Conservation (phyloP, 2,888 invertebrate genomes). For the Dilophus febrilis region DNA sequence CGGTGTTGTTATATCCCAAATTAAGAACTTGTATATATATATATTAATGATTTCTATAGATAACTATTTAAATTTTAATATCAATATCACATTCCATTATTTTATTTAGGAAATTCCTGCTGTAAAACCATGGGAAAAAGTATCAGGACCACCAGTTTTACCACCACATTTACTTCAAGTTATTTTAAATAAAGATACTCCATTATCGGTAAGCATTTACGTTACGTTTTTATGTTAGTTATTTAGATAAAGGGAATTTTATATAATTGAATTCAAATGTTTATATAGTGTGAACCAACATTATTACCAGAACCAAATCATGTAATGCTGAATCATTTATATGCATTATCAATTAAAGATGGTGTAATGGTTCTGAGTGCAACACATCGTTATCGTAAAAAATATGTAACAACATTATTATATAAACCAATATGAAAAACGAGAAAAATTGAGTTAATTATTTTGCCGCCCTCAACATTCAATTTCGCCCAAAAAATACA, state of each 20-base stretch:
- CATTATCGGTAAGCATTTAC: constrained; percentile 61
- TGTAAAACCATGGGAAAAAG: constrained; percentile 83
- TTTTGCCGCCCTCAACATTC: too few relatives aligned
- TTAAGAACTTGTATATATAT: too few relatives aligned
- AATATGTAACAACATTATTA: constrained; percentile 95
- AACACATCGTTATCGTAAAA: constrained; percentile 95
- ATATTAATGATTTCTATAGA: too few relatives aligned
- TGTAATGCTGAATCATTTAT: constrained; percentile 98
- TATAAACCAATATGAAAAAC: constrained; percentile 85
- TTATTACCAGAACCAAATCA: constrained; percentile 98
- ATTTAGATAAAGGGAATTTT: too few relatives aligned
- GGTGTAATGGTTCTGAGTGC: constrained; percentile 99
- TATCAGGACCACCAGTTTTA: constrained; percentile 85
- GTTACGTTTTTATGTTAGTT: too few relatives aligned
- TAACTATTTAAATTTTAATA: too few relatives aligned
- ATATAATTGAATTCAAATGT: too few relatives aligned
- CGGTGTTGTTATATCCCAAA: background rate
- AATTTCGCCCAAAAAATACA: too few relatives aligned
- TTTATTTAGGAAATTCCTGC: constrained; percentile 69
- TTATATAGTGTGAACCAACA: constrained; percentile 85
- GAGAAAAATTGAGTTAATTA: too few relatives aligned
- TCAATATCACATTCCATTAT: constrained; percentile 19
- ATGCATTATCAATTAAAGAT: constrained; percentile 98
- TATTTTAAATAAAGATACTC: constrained; percentile 96
- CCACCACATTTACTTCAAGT: constrained; percentile 98